Evolutionary conservation across 2,888 invertebrate genomes (phyloP), one percentile per base, ranked within the genome.

Genomic region (Caenorhabditis macrosperma): DNA sequence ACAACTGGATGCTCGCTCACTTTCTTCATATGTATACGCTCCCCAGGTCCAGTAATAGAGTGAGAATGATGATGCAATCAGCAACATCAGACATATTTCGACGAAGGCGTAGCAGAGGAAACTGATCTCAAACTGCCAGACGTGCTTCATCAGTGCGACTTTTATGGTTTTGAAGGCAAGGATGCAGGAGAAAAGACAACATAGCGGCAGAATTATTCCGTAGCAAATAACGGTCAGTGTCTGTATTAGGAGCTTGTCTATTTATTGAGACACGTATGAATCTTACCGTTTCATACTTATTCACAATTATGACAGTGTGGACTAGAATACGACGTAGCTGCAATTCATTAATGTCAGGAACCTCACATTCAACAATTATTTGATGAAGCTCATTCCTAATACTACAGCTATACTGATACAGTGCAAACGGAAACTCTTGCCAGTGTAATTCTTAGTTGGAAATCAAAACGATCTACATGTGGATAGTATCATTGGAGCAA

Each of bases 31-130:
- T 4, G 17, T 2, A 10, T 22, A 38, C 20, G 35, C 38, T 22
- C 71, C 71, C 6, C 10, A 71, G 22, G 54, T 61, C 69, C 69
- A 69, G 30, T 72, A 72, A n/a, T 55, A 72, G 0, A 63, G 0
- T 10, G 60, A 15, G 15, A 71, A 71, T 0, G 33, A n/a, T 1
- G 57, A 38, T 30, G 71, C 20, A 12, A 61, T 7, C 5, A 22
- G 6, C 12, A 52, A 55, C 72, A 64, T 64, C 0, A 33, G 20
- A 7, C 26, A 22, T 1, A 46, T 24, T 35, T 72, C 57, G 24
- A 48, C 15, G 3, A 35, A 38, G 0, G 61, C 72, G n/a, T 28
- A 72, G 20, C 54, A 63, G 1, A 57, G 26, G 10, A 72, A 48
- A 9, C 46, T 57, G 1, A 57, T 46, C 28, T 57, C 38, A 1